These are phyloP conservation scores for Ophion ellenae DNA, from an alignment of 2,888 invertebrate species.

Conservation along the genomic window DNA sequence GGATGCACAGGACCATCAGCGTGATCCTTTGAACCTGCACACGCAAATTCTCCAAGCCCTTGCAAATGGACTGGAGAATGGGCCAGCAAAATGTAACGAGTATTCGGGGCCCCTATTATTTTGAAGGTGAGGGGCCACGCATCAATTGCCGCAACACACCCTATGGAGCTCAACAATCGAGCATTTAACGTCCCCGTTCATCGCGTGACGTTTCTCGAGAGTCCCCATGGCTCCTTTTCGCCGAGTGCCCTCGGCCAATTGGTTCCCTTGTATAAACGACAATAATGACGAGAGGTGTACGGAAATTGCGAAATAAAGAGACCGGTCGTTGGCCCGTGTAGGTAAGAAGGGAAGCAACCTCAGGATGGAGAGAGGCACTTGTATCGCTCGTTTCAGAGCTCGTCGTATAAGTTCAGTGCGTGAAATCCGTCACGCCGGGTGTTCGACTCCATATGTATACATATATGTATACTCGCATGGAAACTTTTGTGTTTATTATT, in stretches of 20 bases:
- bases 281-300: conserved; percentile 62
- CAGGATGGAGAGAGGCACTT: conserved; percentile 50
- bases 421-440: conserved; percentile 66
- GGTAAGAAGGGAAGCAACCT: background rate
- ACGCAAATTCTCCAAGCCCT: background rate
- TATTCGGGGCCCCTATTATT: conserved; percentile 45
- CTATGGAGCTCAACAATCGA: conserved; percentile 70
- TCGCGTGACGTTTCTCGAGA: conserved; percentile 62
- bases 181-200: conserved; percentile 72
- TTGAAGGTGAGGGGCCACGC: conserved; percentile 41
- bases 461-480: conserved; percentile 5
- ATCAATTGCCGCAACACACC: conserved; percentile 57
- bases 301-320: conserved; percentile 47
- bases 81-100: conserved; percentile 26
- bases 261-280: conserved; percentile 54
- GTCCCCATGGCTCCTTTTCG: conserved; percentile 22
- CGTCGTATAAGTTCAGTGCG: conserved; percentile 52
- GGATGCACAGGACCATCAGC: background rate
- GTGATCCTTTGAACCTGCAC: conserved; percentile 5
- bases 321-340: conserved; percentile 26
- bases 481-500: conserved; percentile 30
- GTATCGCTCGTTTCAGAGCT: conserved; percentile 48
- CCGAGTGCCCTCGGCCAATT: conserved; percentile 59
- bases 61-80: background rate
- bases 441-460: conserved; percentile 49